Base-by-base conservation (phyloP, 2,113 vertebrate genomes). In the Gadus macrocephalus region DNA sequence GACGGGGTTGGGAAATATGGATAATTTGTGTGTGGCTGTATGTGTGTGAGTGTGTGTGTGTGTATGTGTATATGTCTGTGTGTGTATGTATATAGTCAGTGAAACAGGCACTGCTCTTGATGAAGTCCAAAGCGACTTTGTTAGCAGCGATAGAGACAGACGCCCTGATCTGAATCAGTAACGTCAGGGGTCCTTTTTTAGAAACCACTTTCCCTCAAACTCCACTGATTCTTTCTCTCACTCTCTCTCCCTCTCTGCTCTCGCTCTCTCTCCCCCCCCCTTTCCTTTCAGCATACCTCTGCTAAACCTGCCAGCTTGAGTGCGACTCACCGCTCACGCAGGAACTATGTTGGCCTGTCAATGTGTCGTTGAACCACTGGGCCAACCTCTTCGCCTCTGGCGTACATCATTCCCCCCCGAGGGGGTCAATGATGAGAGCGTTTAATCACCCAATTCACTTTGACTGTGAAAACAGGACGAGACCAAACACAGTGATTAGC, bases 371-470 rank as follows among this genome's bases (percentile, higher is more conserved):
- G 71, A 72, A 75, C 70, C 61, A 49, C 49, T 62, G 42, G 64
- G 15, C 69, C 75, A 72, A 79, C 78, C 74, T 77, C 76, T 71
- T n/a, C 81, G 25, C 73, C 62, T 69, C 42, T 49, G 12, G 42
- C 42, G 14, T 49, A 49, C 42, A 49, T 17, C 15, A 17, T 14
- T 17, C 55, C n/a, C 65, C 67, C 62, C 55, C 74, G 65, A 75
- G n/a, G 55, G 55, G 86, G 86, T 89, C 86, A 85, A 55, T 72
- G 80, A 79, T 83, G 73, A 78, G 77, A 80, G 66, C 77, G 72
- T 79, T 77, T 83, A 86, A 87, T 78, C 62, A 72, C 73, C 72
- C 79, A 78, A 79, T 86, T 88, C 72, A 78, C 73, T 82, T 62
- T 62, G 72, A 62, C 62, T 77, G 38, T 73, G 71, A 73, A 83